Evolutionary conservation across 2,113 vertebrate species (phyloP).

Genomic region (Gallinago jamesoni): DNA sequence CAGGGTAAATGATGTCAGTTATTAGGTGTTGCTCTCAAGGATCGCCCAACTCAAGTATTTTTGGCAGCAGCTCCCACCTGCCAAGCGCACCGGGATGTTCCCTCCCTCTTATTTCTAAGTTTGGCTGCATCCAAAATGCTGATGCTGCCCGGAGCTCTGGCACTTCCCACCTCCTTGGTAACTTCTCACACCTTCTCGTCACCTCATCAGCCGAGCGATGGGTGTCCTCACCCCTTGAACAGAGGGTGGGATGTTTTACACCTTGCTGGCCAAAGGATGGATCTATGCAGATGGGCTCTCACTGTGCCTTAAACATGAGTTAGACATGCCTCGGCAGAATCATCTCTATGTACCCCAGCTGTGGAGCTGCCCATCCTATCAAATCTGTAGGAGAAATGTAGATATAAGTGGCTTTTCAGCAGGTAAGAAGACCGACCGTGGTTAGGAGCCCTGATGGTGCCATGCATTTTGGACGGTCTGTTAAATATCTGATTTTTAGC

Average conservation of each 20-base stretch:
- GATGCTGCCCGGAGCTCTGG: not conserved
- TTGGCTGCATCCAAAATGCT: not conserved
- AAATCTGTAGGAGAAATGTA: not conserved
- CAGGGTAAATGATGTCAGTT: not conserved
- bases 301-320: accelerated
- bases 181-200: not conserved
- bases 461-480: not conserved
- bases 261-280: not conserved
- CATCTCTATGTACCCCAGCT: accelerated
- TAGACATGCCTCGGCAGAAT: not conserved
- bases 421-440: not conserved
- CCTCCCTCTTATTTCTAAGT: not conserved
- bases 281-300: not conserved
- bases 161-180: not conserved
- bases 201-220: not conserved
- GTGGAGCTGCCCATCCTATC: not conserved
- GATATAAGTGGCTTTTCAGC: not conserved
- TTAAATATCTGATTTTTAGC: not conserved
- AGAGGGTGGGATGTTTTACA: not conserved
- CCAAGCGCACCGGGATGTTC: not conserved
- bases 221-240: not conserved
- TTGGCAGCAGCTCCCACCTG: not conserved
- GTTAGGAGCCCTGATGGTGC: not conserved
- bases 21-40: not conserved
- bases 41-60: not conserved